phyloP scores from a whole-genome alignment of 2,797 vertebrate species.

The Ptychadena robeensis region DNA sequence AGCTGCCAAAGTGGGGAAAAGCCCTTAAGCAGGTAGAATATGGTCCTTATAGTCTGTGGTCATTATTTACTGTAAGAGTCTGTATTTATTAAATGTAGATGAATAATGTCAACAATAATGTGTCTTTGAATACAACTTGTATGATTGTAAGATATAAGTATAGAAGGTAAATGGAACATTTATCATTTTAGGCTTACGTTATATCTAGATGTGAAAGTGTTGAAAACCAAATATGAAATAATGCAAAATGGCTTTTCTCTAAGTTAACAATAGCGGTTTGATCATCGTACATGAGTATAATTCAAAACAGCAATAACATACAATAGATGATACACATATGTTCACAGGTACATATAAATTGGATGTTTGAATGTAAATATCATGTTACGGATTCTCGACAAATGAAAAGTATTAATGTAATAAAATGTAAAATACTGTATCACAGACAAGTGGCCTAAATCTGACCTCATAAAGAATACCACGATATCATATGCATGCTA shows the following conservation, averaged over 20 bases:
- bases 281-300: background rate
- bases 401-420: conserved; percentile 33
- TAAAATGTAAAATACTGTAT: conserved; percentile 45
- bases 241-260: background rate
- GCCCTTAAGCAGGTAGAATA: no score
- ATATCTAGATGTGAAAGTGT: background rate
- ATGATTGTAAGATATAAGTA: no score
- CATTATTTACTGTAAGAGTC: no score
- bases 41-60: no score
- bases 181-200: background rate
- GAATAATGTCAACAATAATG: no score
- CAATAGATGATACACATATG: conserved; percentile 35
- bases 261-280: background rate
- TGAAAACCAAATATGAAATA: background rate
- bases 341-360: conserved; percentile 20
- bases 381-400: conserved; percentile 22
- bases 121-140: no score
- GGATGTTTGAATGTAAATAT: conserved; percentile 5
- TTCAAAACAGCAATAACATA: background rate
- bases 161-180: no score
- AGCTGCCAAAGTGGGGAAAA: no score
- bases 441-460: conserved; percentile 35
- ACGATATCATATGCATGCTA: conserved; percentile 36
- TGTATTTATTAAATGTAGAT: no score
- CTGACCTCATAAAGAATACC: conserved; percentile 57